A percentile compares a stretch with the other conserved stretches of the same genome.
Evolutionary conservation across 2,797 vertebrate species (phyloP).

Genomic region (Lagocephalus sceleratus): DNA sequence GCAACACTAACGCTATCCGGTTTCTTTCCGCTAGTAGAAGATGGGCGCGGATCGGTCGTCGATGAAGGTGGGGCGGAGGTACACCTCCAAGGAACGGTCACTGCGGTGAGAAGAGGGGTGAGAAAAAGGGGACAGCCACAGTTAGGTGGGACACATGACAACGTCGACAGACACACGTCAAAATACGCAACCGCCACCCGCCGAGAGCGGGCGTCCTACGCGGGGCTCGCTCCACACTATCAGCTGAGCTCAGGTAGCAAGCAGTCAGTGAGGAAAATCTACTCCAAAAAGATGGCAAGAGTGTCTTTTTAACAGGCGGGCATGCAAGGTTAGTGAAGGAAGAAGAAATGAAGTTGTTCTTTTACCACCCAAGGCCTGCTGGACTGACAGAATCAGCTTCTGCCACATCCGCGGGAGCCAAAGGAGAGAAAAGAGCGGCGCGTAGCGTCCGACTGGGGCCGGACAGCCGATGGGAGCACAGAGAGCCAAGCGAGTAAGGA

Average conservation of each 20-base stretch:
- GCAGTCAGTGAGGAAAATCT: slow-evolving; percentile 58
- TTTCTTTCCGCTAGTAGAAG: slow-evolving; percentile 80
- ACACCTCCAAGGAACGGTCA: slow-evolving; percentile 88
- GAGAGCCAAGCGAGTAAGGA: slow-evolving; percentile 44
- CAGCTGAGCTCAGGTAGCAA: slow-evolving; percentile 54
- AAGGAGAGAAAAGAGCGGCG: slow-evolving; percentile 60
- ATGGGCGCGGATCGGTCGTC: slow-evolving; percentile 89
- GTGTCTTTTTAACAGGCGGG: slow-evolving; percentile 21
- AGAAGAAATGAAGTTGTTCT: slow-evolving; percentile 25
- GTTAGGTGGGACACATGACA: slow-evolving; percentile 52
- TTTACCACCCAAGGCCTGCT: slow-evolving; percentile 63
- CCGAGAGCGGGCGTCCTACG: too few species aligned
- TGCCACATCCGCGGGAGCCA: slow-evolving; percentile 51
- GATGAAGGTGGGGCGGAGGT: slow-evolving; percentile 87
- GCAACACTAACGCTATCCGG: slow-evolving; percentile 12
- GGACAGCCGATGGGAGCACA: slow-evolving; percentile 72
- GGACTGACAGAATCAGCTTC: slow-evolving; percentile 51
- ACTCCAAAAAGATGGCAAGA: slow-evolving; percentile 5
- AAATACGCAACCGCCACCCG: slow-evolving; percentile 29
- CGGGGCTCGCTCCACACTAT: too few species aligned
- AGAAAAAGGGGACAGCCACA: slow-evolving; percentile 61
- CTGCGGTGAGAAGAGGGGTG: slow-evolving; percentile 79
- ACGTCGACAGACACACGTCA: slow-evolving; percentile 8
- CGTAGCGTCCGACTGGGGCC: slow-evolving; percentile 62
- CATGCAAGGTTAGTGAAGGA: slow-evolving; percentile 69